phyloP scores from a whole-genome alignment of 2,113 vertebrate genomes.

The Silurus meridionalis region DNA sequence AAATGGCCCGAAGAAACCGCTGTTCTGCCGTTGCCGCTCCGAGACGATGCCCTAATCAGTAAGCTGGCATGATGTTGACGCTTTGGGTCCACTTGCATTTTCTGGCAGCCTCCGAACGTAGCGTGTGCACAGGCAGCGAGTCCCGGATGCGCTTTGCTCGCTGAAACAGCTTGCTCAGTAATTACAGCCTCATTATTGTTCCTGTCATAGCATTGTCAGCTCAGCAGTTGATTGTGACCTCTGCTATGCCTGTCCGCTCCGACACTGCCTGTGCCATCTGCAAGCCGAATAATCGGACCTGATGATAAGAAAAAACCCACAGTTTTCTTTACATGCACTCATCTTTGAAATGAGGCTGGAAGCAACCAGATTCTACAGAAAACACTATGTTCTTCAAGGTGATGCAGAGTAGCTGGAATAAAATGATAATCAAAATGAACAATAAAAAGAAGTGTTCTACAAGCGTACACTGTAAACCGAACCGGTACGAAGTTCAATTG shows the following conservation, averaged over 20 bases:
- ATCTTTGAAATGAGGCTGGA: neutral
- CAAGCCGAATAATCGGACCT: constrained; percentile 30
- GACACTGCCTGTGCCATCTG: constrained; percentile 29
- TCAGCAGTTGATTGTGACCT: constrained; percentile 50
- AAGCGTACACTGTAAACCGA: neutral
- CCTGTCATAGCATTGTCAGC: constrained; percentile 51
- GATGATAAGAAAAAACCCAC: neutral
- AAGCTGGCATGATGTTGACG: constrained; percentile 38
- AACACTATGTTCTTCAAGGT: neutral
- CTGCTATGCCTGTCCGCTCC: constrained; percentile 46
- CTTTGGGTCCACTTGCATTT: constrained; percentile 42
- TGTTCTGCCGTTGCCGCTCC: constrained; percentile 13
- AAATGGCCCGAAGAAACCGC: constrained; percentile 25
- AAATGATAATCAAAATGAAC: neutral
- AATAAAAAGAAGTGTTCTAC: neutral
- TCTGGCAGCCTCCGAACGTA: constrained; percentile 45
- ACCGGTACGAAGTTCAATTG: neutral
- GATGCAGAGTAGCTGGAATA: neutral
- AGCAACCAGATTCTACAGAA: neutral
- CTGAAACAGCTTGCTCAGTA: constrained; percentile 55
- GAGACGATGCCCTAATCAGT: constrained; percentile 46
- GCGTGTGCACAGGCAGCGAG: constrained; percentile 36
- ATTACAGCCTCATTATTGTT: constrained; percentile 56
- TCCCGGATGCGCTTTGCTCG: constrained; percentile 39
- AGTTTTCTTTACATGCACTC: neutral